Evolutionary conservation across 2,888 invertebrate genomes (phyloP).

Genomic region (Falcaria lacertinaria): DNA sequence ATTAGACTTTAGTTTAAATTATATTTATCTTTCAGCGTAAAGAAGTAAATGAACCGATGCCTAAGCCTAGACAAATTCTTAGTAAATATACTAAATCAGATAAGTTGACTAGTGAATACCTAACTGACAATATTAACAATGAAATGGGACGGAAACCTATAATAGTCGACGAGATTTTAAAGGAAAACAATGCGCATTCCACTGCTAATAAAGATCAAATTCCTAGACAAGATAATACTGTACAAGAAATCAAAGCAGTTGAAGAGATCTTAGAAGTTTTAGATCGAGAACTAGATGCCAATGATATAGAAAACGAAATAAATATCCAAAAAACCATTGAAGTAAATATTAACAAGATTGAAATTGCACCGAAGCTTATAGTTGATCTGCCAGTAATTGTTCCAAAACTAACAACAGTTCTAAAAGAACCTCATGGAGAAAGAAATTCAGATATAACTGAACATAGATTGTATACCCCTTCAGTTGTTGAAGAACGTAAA

Average conservation of each 20-base stretch:
- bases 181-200: not conserved
- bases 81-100: constrained; percentile 14
- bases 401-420: not conserved
- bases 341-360: not conserved
- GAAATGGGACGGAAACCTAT: constrained; percentile 1
- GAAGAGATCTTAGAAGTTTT: constrained; percentile 2
- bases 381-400: not conserved
- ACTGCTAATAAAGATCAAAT: not conserved
- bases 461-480: not conserved
- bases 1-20: not conserved
- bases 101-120: constrained; percentile 15
- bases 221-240: not conserved
- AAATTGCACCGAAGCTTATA: not conserved
- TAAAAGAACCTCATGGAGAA: not conserved
- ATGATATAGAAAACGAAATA: not conserved
- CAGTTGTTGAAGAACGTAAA: constrained; percentile 5
- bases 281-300: not conserved
- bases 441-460: constrained; percentile 8
- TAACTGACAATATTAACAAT: constrained; percentile 8
- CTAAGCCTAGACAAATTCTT: constrained; percentile 4
- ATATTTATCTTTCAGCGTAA: constrained; percentile 27
- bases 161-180: not conserved
- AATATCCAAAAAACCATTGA: too few relatives aligned
- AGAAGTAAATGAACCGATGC: constrained; percentile 15
- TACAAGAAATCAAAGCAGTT: not conserved